phyloP scores from a whole-genome alignment of 1,140 invertebrate genomes.

The Plutomurus gul region DNA sequence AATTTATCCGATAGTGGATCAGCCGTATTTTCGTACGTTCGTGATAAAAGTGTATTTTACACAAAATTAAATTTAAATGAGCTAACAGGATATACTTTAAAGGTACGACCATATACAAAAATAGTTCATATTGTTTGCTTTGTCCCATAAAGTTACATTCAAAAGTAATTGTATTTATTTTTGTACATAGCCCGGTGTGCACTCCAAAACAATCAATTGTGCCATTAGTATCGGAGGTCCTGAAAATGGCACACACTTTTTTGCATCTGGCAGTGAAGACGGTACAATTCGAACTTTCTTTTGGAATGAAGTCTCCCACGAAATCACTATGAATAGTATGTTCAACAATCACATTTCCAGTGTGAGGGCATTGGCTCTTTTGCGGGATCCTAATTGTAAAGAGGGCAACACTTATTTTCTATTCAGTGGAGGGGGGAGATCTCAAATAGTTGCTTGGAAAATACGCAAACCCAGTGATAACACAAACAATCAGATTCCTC shows the following conservation, averaged over 20 bases:
- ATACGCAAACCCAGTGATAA: not conserved
- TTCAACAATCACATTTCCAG: constrained; percentile 4
- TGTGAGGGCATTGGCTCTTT: not conserved
- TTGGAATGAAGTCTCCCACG: not conserved
- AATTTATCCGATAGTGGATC: not conserved
- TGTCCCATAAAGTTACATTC: not conserved
- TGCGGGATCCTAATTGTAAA: not conserved
- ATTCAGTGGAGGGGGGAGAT: not conserved
- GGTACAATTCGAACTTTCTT: not conserved
- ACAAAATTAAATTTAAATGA: not conserved
- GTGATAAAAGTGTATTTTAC: not conserved
- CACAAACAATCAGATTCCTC: not conserved
- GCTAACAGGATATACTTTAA: not conserved
- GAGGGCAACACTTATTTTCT: not conserved
- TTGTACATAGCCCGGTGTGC: not conserved
- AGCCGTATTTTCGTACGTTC: not conserved
- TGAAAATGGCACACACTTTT: not conserved
- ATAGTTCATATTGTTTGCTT: not conserved
- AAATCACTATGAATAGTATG: not conserved
- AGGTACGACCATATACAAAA: not conserved
- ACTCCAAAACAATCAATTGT: constrained; percentile 24
- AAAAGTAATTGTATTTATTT: too few relatives aligned
- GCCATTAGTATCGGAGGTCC: not conserved
- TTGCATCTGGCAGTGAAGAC: constrained; percentile 16
- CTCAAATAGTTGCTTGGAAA: constrained; percentile 6